Evolutionary conservation across 1,140 invertebrate genomes (phyloP).

Genomic region (Bombus ignitus): DNA sequence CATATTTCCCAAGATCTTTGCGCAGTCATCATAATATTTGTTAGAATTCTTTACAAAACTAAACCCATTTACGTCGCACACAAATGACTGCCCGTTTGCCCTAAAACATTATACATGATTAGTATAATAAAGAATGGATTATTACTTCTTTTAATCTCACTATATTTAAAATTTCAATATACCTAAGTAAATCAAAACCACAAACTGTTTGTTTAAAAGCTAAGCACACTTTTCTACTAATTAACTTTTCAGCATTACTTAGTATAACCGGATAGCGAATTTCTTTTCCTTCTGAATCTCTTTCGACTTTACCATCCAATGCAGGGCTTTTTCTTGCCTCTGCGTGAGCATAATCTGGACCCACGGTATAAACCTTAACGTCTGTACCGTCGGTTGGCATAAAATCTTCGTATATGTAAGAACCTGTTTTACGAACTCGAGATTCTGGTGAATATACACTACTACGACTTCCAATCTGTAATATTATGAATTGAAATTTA

Average conservation of each 20-base stretch:
- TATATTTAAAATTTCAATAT: conserved; percentile 49
- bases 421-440: conserved; percentile 97
- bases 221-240: conserved; percentile 98
- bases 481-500: background rate
- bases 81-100: conserved; percentile 98
- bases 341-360: conserved; percentile 99
- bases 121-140: background rate
- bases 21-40: conserved; percentile 99
- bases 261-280: conserved; percentile 99
- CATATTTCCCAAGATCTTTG: conserved; percentile 98
- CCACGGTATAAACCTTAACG: conserved; percentile 93
- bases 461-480: conserved; percentile 97
- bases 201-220: conserved; percentile 99
- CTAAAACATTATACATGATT: conserved; percentile 82
- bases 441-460: conserved; percentile 99
- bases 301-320: conserved; percentile 98
- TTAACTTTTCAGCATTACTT: conserved; percentile 98
- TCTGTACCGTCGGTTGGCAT: conserved; percentile 99
- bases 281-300: conserved; percentile 99
- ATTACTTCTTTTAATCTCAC: background rate
- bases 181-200: conserved; percentile 98
- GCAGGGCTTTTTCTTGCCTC: conserved; percentile 99
- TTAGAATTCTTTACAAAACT: conserved; percentile 99
- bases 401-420: conserved; percentile 99
- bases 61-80: conserved; percentile 99